Base-by-base conservation (phyloP, 2,113 vertebrate species). In the Chionomys nivalis region DNA sequence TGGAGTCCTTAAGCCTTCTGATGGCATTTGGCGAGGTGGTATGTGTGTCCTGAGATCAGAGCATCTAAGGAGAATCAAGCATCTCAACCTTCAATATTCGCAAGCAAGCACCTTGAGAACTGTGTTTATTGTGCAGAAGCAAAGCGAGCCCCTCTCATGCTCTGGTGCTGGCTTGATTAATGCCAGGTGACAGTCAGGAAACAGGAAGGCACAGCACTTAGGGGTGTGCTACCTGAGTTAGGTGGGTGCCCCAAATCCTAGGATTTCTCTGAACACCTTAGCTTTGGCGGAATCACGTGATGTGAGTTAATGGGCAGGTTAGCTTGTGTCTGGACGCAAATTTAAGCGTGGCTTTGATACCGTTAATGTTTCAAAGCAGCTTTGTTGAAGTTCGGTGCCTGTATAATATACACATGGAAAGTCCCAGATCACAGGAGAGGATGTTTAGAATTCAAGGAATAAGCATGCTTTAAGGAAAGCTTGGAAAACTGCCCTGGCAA, bases 41-140 rank as follows among this genome's bases (percentile, higher is more conserved):
- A 98, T 97, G 98, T 98, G 98, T 98, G 98, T 98, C 98, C 96
- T 98, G 97, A 98, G 98, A 99, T 99, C 99, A 99, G 98, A 98
- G 92, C 96, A 98, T 42, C 42, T 96, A 97, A 98, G 98, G 97
- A 97, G 98, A 98, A 98, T 99, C 97, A 97, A 99, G 98, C 98
- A 98, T 99, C 99, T 99, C 99, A 98, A 98, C 98, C 98, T 99
- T 98, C 99, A 99, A 99, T 98, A 99, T 99, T 99, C 98, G 98
- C 99, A 98, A 98, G 98, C 97, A 98, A 96, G 97, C 98, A 98
- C 98, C 98, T 99, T 98, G 98, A 97, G 98, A 98, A 98, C 98
- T 98, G 98, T 98, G 98, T 97, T 98, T 98, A 28, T 98, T 98
- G 98, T 98, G 97, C 98, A 97, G 94, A 91, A 97, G 96, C 96